Base-by-base conservation (phyloP, 2,113 vertebrate species). In the Perca fluviatilis region DNA sequence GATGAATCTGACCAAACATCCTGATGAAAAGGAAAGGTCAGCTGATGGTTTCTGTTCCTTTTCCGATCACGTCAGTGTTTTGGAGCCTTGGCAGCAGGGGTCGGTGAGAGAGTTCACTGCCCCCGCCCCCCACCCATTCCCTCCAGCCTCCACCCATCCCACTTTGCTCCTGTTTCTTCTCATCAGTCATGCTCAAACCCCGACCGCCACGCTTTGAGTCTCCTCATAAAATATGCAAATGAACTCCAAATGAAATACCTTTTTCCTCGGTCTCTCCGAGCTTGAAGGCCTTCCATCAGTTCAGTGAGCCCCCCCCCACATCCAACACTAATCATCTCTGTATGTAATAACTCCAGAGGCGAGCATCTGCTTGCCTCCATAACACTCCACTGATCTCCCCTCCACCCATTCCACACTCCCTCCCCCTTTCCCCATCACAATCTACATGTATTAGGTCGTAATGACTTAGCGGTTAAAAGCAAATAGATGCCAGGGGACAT, bases 401-500 rank as follows among this genome's bases (percentile, higher is more conserved):
- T 67, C 60, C 67, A 57, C 82, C 66, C 71, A 96, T 96, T 96
- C 96, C 96, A 97, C 96, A 96, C 95, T 95, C 95, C 96, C 96
- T 95, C 97, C 96, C 62, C 76, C 82, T 46, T 36, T 54, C 65
- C 96, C 96, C 95, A 97, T 97, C 96, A 97, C 97, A 97, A 86
- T 80, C 79, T 87, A 87, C 82, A 81, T 79, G 78, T 82, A 89
- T 87, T 87, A 87, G 85, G 96, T 96, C 96, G 95, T 98, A 98
- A 98, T 97, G 97, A 97, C 97, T 97, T 97, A 96, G 96, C 94
- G 96, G 96, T 97, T 98, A 97, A 98, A 96, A 98, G 97, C 97
- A 98, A 98, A 98, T 97, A 96, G 96, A 97, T 96, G 96, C 96
- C 96, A 96, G 95, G 97, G 97, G 97, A 97, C 96, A 86, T 79